Evolutionary conservation across 2,888 invertebrate species (phyloP), one percentile per base, ranked within the genome.

Genomic region (Ecliptopera silaceata): DNA sequence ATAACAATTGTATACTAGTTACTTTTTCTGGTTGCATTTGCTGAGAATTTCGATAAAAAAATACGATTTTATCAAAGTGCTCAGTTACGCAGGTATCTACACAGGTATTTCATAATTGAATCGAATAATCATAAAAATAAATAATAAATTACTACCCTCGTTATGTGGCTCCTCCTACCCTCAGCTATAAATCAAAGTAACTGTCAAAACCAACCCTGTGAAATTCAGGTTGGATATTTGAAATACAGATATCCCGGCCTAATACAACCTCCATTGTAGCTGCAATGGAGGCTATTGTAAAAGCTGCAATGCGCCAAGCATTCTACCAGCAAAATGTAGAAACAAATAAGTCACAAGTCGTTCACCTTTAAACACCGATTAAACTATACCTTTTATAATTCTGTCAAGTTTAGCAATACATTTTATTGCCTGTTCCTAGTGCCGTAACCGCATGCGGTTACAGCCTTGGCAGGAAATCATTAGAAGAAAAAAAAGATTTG

Each of bases 261-360:
- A 48, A 57, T 45, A 49, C 42, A 42, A 50, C 46, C 46, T 46
- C 46, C 50, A 51, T 42, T 59, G 59, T 54, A 59, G 57, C 32
- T 41, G 34, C 11, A 34, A 36, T 39, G 48, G 43, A 49, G 52
- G 17, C n/a, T 42, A 17, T 5, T 26, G 31, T 15, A 44, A 50
- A 54, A 32, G 36, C 82, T 82, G 83, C 83, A 84, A 66, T 82
- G 83, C 83, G 75, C 71, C 71, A 80, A 75, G 64, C 66, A 59
- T 59, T 63, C 56, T 36, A 31, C 50, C n/a, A 58, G 29, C 46
- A 61, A 59, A 57, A 48, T 54, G 45, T 54, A 54, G 49, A 56
- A 65, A 58, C 50, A 59, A 67, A 63, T 56, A 49, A 32, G 44
- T 29, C 29, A 48, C 13, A 51, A 53, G 46, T 43, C 56, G 20